A percentile compares a stretch with the other conserved stretches of the same genome.
phyloP scores from a whole-genome alignment of 1,140 invertebrate species.

The Manduca sexta region DNA sequence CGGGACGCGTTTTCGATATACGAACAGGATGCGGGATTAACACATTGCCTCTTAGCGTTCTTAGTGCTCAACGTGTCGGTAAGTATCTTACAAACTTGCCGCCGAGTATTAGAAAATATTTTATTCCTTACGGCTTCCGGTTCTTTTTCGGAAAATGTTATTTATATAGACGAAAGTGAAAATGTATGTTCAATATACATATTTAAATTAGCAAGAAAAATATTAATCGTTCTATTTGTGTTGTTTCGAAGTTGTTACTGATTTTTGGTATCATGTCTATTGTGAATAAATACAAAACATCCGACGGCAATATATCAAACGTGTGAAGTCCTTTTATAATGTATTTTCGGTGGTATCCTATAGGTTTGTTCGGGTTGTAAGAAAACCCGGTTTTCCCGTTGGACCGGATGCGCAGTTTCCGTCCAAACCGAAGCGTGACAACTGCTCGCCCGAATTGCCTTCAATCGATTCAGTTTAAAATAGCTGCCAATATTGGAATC shows the following conservation, averaged over 20 bases:
- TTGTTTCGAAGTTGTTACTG: conserved; percentile 5
- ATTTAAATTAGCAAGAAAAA: too few relatives aligned
- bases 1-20: conserved; percentile 37
- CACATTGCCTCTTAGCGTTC: conserved; percentile 44
- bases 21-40: conserved; percentile 44
- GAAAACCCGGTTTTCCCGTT: conserved; percentile 17
- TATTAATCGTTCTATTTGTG: too few relatives aligned
- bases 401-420: conserved; percentile 26
- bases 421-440: conserved; percentile 15
- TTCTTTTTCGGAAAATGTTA: conserved; percentile 11
- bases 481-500: not conserved
- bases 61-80: conserved; percentile 35
- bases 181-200: too few relatives aligned
- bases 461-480: conserved; percentile 1
- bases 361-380: conserved; percentile 20
- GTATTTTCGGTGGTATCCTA: conserved; percentile 25
- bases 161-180: too few relatives aligned
- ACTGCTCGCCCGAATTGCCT: conserved; percentile 14
- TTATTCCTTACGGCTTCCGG: conserved; percentile 7
- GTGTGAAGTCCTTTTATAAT: conserved; percentile 20
- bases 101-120: conserved; percentile 12
- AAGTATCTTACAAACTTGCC: conserved; percentile 31
- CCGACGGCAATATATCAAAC: conserved; percentile 27
- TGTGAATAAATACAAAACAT: conserved; percentile 26
- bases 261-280: too few relatives aligned